Base-by-base conservation (phyloP, 2,888 invertebrate genomes). In the Diarsia dahlii region DNA sequence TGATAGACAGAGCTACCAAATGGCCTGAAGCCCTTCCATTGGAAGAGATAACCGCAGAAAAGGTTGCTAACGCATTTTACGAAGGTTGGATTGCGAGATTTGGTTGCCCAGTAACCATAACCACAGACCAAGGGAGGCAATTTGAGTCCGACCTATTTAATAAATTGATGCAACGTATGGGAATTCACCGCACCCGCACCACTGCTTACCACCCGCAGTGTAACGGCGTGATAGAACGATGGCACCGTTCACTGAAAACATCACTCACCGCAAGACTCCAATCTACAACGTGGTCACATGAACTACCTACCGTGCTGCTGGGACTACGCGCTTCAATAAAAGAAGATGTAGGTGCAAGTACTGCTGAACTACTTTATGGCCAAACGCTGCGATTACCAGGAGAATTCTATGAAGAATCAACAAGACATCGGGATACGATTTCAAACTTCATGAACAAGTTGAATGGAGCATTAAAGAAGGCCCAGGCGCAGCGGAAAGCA, bases 141-240 rank as follows among this genome's bases (percentile, higher is more conserved):
- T 65, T 65, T 23, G 65, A 65, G 23, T 65, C 46, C 3, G 46
- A 48, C 23, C 46, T 65, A 12, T 65, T 65, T 28, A 23, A 48
- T 18, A 65, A 65, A 65, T 48, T 65, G 23, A 48, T 28, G 65
- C 46, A 65, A 28, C 46, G 46, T 10, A 65, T 65, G 46, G 64
- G 64, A 65, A 65, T 65, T 0, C 64, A 65, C 18, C 46, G 64
- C 64, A 65, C 64, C 46, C 64, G 64, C 18, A 65, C 64, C 23
- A 46, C 64, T 46, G 64, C 46, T 4, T 65, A 65, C 64, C 64
- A 65, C 64, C 46, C 46, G 64, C 64, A 46, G 64, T 39, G 39
- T 39, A 39, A 39, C 39, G 39, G 39, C 39, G 39, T 39, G 39
- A 39, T 39, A 39, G 39, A 39, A 39, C 39, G 39, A 39, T 39